Evolutionary conservation across 2,888 invertebrate genomes (phyloP), one percentile per base, ranked within the genome.

Genomic region (Drosophila quinaria): DNA sequence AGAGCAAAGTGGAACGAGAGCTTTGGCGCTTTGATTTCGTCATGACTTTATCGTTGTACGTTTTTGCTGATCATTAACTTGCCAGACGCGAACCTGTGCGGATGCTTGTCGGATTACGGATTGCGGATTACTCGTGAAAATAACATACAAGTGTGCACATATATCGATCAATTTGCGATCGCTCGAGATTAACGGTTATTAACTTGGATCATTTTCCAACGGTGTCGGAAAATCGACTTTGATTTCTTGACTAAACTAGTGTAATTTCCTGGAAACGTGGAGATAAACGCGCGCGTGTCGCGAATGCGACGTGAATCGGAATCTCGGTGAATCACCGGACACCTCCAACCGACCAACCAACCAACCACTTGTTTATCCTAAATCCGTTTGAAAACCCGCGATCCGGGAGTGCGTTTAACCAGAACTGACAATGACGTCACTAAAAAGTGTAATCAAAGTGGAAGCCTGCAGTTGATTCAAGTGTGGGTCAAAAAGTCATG

Each of bases 21-120:
- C 87, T 88, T 70, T 47, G 13, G n/a, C 17, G 46, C 19, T 15
- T 35, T 46, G 68, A 72, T 59, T 80, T 70, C 89, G 84, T 88
- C 90, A 88, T 72, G 55, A 71, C 22, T 74, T 79, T 73, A 80
- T 67, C 65, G 73, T 56, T 29, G 62, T 59, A 44, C 19, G 42
- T 60, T 54, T 66, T 51, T 51, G 60, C 46, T 50, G 78, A 83
- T 86, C 90, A 90, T 76, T 86, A 69, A 55, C 54, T 84, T 60
- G 67, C 64, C 67, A 66, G 49, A 62, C 76, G 74, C 50, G 69
- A 68, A 80, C 63, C 70, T 69, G 76, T 63, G 67, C 87, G 74
- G 89, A 76, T 73, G 70, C 37, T 65, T 56, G 33, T 52, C 41
- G 58, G 9, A 19, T 31, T 25, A 25, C 25, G 8, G 29, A 19